Conservation (phyloP, 2,888 invertebrate species). For the Azorinus chamasolen region DNA sequence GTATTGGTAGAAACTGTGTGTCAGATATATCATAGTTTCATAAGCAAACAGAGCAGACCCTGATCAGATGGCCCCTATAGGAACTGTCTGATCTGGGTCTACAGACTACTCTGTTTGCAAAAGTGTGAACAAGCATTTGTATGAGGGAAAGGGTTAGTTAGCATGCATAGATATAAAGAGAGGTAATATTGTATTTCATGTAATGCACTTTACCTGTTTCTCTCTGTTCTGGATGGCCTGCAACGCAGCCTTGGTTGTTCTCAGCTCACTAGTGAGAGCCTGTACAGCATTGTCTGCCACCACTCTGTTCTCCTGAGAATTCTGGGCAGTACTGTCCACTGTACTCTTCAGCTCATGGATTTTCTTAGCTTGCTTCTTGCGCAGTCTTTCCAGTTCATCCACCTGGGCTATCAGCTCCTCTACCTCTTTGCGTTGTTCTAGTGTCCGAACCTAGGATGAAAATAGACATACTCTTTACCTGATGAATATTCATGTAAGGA, state of each 20-base stretch:
- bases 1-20: too few relatives aligned
- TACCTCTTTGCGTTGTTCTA: slow-evolving; percentile 84
- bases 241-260: slow-evolving; percentile 84
- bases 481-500: too few relatives aligned
- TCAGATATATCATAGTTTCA: too few relatives aligned
- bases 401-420: slow-evolving; percentile 81
- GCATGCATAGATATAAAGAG: too few relatives aligned
- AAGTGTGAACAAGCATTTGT: too few relatives aligned
- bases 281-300: slow-evolving; percentile 85
- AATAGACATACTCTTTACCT: not conserved
- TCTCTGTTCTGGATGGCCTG: slow-evolving; percentile 83
- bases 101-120: too few relatives aligned
- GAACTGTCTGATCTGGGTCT: too few relatives aligned
- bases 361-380: slow-evolving; percentile 85
- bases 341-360: slow-evolving; percentile 82
- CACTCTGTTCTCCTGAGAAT: slow-evolving; percentile 76
- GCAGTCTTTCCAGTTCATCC: slow-evolving; percentile 84
- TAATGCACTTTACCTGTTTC: slow-evolving; percentile 85
- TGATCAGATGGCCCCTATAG: not conserved
- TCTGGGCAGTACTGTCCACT: slow-evolving; percentile 70
- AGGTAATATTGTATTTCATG: too few relatives aligned
- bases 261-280: slow-evolving; percentile 85
- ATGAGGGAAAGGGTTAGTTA: too few relatives aligned
- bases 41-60: too few relatives aligned
- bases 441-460: slow-evolving; percentile 72